Base-by-base conservation (phyloP, 2,888 invertebrate species). In the Leucophora obtusa region DNA sequence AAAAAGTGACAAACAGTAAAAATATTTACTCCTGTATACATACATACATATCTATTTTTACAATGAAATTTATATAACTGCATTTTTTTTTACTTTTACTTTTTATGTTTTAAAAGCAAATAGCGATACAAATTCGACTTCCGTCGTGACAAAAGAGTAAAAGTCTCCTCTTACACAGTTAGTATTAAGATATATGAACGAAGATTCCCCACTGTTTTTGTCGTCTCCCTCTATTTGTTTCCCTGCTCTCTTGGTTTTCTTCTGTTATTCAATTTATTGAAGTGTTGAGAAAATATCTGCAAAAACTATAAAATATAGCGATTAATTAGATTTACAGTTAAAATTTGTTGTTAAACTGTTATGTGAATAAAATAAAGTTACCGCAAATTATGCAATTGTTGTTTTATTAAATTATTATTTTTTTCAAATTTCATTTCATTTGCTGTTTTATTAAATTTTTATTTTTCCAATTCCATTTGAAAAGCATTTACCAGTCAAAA, bases 331-430 rank as follows among this genome's bases (percentile, higher is more conserved):
- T 77, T 70, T 77, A 81, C 66, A 70, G 77, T 81, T 73, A 63
- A 77, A 63, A 47, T 47, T 62, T 82, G 74, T 82, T 82, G 68
- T 82, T 82, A 76, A 70, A 70, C 35, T 43, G 66, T 66, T 79
- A 71, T 73, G 51, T 82, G 21, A 76, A 79, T 73, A 79, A 79
- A 28, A 73, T 79, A 87, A 89, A 87, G 89, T 87, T 89, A 88
- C 89, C 87, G 86, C 87, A 88, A 87, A 87, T 87, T 65, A 81
- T 76, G 76, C 82, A 81, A 82, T 24, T 81, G 86, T 87, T 87
- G 87, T 87, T 87, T 87, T 86, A 88, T 87, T 83, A 60, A 70
- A 53, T 66, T 59, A 18, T 18, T 47, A 38, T 14, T 21, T 43
- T 60, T 24, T 62, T 21, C 10, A n/a, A n/a, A 10, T 38, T 2